Evolutionary conservation across 2,888 invertebrate species (phyloP).

Genomic region (Synanthedon tipuliformis): DNA sequence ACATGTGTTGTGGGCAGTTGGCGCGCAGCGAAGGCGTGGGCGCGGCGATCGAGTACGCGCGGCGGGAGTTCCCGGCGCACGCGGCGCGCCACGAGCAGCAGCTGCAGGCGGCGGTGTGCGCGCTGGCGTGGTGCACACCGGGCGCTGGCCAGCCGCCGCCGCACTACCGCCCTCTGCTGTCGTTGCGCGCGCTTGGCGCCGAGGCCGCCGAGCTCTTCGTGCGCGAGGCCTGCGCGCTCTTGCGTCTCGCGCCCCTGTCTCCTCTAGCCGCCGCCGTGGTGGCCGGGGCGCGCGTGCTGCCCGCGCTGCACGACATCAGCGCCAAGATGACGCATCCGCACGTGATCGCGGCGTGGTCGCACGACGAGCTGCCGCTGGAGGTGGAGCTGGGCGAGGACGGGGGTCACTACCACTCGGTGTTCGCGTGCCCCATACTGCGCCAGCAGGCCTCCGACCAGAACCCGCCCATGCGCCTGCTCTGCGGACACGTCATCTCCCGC

Average conservation of each 20-base stretch:
- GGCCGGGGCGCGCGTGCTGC: constrained; percentile 93
- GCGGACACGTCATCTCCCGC: constrained; percentile 97
- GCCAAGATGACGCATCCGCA: constrained; percentile 65
- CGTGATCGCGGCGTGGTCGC: constrained; percentile 94
- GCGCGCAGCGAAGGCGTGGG: constrained; percentile 72
- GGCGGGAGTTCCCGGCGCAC: constrained; percentile 81
- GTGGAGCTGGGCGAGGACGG: constrained; percentile 97
- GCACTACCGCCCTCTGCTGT: constrained; percentile 41
- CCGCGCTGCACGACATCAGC: constrained; percentile 90
- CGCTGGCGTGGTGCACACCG: constrained; percentile 55
- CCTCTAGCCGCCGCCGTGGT: constrained; percentile 92
- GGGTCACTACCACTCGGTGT: constrained; percentile 95
- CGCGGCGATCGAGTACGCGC: constrained; percentile 89
- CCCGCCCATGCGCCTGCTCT: constrained; percentile 96
- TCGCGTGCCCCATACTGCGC: constrained; percentile 97
- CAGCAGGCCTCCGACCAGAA: constrained; percentile 96
- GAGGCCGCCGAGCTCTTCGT: constrained; percentile 90
- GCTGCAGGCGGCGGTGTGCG: constrained; percentile 56
- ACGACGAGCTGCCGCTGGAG: constrained; percentile 93
- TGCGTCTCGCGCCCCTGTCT: constrained; percentile 79
- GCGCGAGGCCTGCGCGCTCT: constrained; percentile 89
- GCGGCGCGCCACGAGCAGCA: constrained; percentile 57
- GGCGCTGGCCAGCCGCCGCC: constrained; percentile 25
- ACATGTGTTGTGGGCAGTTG: constrained; percentile 20
- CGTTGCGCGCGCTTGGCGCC: constrained; percentile 40